These are phyloP conservation scores for Grammomys surdaster DNA, from an alignment of 2,113 vertebrate species.

Conservation along the genomic window DNA sequence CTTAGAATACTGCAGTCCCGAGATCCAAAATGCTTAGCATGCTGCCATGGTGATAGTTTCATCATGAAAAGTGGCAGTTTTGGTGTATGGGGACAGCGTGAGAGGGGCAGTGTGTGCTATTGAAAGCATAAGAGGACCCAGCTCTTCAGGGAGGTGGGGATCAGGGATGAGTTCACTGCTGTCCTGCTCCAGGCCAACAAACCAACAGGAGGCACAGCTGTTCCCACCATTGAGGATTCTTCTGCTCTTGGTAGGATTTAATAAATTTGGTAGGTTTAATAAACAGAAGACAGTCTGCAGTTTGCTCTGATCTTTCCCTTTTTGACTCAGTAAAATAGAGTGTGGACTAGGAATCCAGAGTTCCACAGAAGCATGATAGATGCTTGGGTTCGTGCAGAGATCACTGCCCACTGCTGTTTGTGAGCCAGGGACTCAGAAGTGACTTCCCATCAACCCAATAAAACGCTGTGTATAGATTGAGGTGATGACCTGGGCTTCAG, in stretches of 20 bases:
- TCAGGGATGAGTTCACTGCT: not conserved
- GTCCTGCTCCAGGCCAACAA: not conserved
- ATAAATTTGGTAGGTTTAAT: not conserved
- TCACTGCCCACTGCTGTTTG: not conserved
- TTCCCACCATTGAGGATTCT: not conserved
- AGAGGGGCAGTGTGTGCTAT: not conserved
- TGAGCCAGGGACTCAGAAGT: not conserved
- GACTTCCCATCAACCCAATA: not conserved
- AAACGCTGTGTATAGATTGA: not conserved
- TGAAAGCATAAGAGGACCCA: not conserved
- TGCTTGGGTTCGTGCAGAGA: not conserved
- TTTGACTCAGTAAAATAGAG: conserved; percentile 30
- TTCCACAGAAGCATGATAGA: not conserved
- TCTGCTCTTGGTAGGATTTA: not conserved
- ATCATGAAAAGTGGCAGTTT: conserved; percentile 14
- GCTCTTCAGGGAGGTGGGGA: not conserved
- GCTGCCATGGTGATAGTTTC: not conserved
- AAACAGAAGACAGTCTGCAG: not conserved
- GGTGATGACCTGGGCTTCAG: not conserved
- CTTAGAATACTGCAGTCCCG: not conserved
- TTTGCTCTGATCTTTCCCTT: conserved; percentile 42
- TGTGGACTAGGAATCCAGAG: not conserved
- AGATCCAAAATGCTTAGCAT: not conserved
- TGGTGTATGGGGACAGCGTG: not conserved
- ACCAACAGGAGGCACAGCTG: not conserved